Percentiles rank a stretch among this genome's conserved stretches.
Evolutionary conservation across 2,888 invertebrate species (phyloP).

Genomic region (Willowsia nigromaculata): DNA sequence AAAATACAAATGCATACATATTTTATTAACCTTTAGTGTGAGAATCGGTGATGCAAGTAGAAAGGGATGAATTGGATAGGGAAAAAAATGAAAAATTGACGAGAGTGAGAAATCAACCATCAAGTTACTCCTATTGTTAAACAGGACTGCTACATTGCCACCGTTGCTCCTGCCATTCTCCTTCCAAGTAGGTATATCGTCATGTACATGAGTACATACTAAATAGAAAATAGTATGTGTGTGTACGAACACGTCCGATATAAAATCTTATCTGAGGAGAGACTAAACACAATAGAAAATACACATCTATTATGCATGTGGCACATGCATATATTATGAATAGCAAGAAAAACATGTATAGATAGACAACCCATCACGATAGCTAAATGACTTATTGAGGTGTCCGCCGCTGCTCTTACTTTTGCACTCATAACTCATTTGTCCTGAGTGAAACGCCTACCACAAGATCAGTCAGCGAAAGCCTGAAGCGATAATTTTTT

Average conservation of each 20-base stretch:
- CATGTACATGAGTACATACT: not conserved
- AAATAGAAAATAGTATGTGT: not conserved
- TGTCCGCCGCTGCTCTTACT: conserved; percentile 41
- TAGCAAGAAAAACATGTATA: conserved; percentile 29
- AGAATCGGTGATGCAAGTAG: not conserved
- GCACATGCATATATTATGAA: conserved; percentile 55
- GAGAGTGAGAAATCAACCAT: conserved; percentile 66
- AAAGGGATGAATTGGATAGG: conserved; percentile 23
- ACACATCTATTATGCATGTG: conserved; percentile 44
- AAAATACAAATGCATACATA: not conserved
- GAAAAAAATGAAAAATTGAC: conserved; percentile 60
- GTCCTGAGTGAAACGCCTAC: conserved; percentile 56
- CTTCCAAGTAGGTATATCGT: not conserved
- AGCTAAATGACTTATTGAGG: conserved; percentile 67
- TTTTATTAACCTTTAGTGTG: conserved; percentile 9
- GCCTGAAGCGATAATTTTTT: conserved; percentile 64
- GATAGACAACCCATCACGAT: conserved; percentile 58
- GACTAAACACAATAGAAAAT: conserved; percentile 15
- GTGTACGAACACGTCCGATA: not conserved
- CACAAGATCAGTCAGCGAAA: conserved; percentile 65
- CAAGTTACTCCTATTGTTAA: conserved; percentile 26
- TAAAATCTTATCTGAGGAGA: conserved; percentile 29
- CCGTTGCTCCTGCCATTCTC: not conserved
- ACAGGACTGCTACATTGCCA: not conserved
- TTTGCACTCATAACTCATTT: conserved; percentile 69